Conservation (phyloP, 30 jellyfish, hydroid and myxozoan species). For the Pelagia noctiluca region DNA sequence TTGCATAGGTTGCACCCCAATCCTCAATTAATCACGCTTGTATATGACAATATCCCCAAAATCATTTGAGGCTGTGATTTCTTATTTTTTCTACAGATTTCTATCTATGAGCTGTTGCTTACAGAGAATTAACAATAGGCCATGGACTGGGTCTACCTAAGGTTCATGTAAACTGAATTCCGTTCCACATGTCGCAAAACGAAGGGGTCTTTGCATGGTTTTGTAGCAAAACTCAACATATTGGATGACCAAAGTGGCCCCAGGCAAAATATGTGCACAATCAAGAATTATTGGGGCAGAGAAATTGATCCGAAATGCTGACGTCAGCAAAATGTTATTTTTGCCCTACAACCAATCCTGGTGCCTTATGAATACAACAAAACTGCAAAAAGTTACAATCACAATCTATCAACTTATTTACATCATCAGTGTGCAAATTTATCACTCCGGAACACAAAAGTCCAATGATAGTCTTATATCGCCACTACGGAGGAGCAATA, state of each 20-base stretch:
- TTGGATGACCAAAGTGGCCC: neutral
- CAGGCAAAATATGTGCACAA: constrained; percentile 5
- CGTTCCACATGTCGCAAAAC: neutral
- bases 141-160: neutral
- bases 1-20: too few relatives aligned
- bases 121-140: too few relatives aligned
- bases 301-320: neutral
- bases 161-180: neutral
- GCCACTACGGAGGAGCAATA: constrained; percentile 9
- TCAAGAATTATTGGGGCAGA: neutral
- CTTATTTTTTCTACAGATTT: too few relatives aligned
- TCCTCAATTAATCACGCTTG: too few relatives aligned
- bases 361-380: neutral
- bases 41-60: too few relatives aligned
- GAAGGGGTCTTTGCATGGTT: neutral
- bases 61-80: too few relatives aligned
- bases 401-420: neutral
- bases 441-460: neutral
- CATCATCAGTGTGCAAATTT: neutral
- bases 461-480: neutral
- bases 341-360: neutral
- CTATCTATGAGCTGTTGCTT: too few relatives aligned
- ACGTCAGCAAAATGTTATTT: neutral
- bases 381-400: neutral
- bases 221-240: neutral